Conservation (phyloP, 2,797 vertebrate species). For the Neoniphon sammara region DNA sequence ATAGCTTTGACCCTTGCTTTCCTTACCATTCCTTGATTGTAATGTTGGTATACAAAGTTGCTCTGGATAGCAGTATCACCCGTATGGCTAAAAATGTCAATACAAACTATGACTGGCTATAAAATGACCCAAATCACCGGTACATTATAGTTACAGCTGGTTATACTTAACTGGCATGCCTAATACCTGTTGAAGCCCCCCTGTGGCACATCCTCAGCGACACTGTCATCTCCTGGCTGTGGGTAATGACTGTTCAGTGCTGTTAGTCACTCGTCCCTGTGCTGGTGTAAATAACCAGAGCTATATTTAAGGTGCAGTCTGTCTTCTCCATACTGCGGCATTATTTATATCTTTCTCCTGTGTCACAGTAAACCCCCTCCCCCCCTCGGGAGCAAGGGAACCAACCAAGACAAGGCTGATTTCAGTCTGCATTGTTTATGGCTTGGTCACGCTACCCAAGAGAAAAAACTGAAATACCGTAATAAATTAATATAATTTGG, state of each 20-base stretch:
- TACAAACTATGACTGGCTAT: no score
- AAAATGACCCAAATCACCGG: no score
- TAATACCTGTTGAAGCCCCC: background rate
- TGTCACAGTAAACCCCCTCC: constrained; percentile 46
- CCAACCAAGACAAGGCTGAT: constrained; percentile 38
- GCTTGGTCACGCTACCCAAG: no score
- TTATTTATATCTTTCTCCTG: constrained; percentile 76
- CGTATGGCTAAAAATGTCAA: no score
- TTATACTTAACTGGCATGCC: background rate
- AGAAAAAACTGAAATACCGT: no score
- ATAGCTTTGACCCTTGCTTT: no score
- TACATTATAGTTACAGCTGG: no score
- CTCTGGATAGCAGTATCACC: no score
- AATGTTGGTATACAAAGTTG: no score
- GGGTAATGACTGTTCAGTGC: constrained; percentile 15
- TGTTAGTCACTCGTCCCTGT: constrained; percentile 58
- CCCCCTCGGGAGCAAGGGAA: constrained; percentile 30
- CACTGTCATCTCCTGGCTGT: constrained; percentile 45
- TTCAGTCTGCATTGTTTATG: constrained; percentile 54
- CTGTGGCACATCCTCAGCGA: constrained; percentile 12
- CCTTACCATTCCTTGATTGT: no score
- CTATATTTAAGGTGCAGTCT: constrained; percentile 78
- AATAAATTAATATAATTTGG: no score
- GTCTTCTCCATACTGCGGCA: constrained; percentile 63
- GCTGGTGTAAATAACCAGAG: constrained; percentile 76